Percentiles rank a stretch among this genome's conserved stretches.
These are phyloP conservation scores for Malacoraja senta DNA, from an alignment of 2,797 vertebrate genomes.

Conservation along the genomic window DNA sequence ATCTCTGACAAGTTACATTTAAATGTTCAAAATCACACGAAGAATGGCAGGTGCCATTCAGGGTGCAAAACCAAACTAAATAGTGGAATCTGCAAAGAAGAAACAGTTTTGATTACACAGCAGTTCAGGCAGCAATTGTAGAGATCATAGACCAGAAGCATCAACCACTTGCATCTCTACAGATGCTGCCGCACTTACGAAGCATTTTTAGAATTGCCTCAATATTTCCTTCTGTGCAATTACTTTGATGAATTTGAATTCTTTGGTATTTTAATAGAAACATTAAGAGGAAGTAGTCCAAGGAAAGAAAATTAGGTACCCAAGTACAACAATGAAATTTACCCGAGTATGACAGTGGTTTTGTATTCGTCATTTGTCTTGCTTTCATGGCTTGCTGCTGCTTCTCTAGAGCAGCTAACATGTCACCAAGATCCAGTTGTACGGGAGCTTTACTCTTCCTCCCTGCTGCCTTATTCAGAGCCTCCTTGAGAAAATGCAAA, in stretches of 20 bases:
- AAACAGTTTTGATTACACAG: not conserved
- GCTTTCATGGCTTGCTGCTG: conserved; percentile 95
- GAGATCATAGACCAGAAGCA: too few species aligned
- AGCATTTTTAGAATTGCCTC: too few species aligned
- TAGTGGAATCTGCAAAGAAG: too few species aligned
- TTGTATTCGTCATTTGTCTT: conserved; percentile 85
- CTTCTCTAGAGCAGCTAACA: conserved; percentile 90
- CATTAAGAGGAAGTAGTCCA: not conserved
- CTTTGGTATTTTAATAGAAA: not conserved
- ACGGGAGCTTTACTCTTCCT: conserved; percentile 94
- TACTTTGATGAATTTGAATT: not conserved
- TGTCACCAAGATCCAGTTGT: conserved; percentile 90
- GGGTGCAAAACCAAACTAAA: not conserved
- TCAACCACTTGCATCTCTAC: too few species aligned
- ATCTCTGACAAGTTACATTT: not conserved
- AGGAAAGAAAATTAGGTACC: not conserved
- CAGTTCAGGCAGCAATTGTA: too few species aligned
- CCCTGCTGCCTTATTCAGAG: conserved; percentile 87
- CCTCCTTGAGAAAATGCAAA: conserved; percentile 64
- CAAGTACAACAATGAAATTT: not conserved
- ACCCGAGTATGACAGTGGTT: conserved; percentile 81
- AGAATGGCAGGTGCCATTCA: too few species aligned
- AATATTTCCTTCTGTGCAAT: not conserved
- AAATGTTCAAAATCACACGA: not conserved
- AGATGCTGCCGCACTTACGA: too few species aligned